These are phyloP conservation scores for Micropoecilia bifurca DNA, from an alignment of 2,797 vertebrate species.

Conservation along the genomic window DNA sequence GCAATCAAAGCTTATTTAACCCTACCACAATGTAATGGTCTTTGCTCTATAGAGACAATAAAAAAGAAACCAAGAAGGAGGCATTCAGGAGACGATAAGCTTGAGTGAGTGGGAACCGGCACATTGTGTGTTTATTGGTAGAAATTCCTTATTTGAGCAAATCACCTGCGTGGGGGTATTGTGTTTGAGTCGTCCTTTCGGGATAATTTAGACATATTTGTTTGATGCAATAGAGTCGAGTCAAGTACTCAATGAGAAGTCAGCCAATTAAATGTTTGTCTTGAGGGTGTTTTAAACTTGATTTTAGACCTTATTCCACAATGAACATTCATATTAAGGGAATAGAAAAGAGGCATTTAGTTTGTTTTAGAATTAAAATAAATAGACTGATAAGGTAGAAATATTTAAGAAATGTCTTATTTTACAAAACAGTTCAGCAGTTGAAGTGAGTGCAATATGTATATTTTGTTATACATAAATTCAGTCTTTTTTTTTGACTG, in stretches of 20 bases:
- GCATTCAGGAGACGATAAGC: neutral
- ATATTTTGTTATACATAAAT: neutral
- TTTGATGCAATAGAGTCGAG: constrained; percentile 40
- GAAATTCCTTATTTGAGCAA: constrained; percentile 29
- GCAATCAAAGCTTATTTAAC: constrained; percentile 35
- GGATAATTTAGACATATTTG: constrained; percentile 38
- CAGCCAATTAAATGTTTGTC: constrained; percentile 26
- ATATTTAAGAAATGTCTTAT: neutral
- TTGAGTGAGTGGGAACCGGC: neutral
- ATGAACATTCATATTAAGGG: constrained; percentile 5
- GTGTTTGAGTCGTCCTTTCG: constrained; percentile 32
- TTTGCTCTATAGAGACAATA: constrained; percentile 26
- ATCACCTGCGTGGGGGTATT: constrained; percentile 35
- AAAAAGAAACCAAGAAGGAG: constrained; percentile 19
- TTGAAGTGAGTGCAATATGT: neutral
- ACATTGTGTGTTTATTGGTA: neutral
- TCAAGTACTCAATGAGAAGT: constrained; percentile 11
- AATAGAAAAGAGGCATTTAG: neutral
- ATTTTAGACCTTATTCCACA: constrained; percentile 7
- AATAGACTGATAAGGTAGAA: neutral
- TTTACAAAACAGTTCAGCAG: neutral
- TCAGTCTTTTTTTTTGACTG: neutral
- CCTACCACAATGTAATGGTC: constrained; percentile 32
- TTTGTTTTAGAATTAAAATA: neutral
- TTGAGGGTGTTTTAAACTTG: constrained; percentile 13